These are phyloP conservation scores for Rhadina sibilatrix DNA, from an alignment of 2,113 vertebrate genomes.

Conservation along the genomic window DNA sequence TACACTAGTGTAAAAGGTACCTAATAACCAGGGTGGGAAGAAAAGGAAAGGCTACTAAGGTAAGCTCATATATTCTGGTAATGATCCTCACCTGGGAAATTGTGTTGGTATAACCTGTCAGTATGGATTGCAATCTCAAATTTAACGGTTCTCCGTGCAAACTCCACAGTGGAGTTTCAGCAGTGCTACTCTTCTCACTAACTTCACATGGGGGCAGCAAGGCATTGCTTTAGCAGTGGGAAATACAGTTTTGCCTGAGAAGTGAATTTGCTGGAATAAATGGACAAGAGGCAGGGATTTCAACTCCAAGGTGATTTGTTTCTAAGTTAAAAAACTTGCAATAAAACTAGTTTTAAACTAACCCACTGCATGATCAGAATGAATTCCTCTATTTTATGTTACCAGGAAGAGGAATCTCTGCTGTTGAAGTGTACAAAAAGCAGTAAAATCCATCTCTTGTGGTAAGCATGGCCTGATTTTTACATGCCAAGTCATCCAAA, in stretches of 20 bases:
- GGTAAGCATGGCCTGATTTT: background rate
- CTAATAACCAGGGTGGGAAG: background rate
- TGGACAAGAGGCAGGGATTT: background rate
- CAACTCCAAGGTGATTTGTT: background rate
- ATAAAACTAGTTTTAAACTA: background rate
- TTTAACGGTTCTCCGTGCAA: background rate
- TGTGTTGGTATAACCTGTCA: background rate
- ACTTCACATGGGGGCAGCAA: constrained; percentile 53
- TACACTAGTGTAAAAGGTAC: background rate
- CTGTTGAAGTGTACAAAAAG: background rate
- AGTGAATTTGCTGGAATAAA: background rate
- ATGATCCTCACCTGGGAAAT: background rate
- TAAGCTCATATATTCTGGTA: background rate
- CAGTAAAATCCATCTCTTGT: background rate
- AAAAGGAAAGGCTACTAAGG: background rate
- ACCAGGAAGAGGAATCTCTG: background rate
- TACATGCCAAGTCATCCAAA: background rate
- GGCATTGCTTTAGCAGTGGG: background rate
- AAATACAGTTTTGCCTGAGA: background rate
- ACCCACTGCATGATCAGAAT: background rate
- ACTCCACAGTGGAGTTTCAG: background rate
- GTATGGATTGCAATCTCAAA: background rate
- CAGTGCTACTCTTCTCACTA: background rate
- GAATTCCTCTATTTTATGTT: background rate
- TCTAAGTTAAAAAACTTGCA: background rate